phyloP scores from a whole-genome alignment of 2,797 vertebrate species.

The Sebastes taczanowskii region DNA sequence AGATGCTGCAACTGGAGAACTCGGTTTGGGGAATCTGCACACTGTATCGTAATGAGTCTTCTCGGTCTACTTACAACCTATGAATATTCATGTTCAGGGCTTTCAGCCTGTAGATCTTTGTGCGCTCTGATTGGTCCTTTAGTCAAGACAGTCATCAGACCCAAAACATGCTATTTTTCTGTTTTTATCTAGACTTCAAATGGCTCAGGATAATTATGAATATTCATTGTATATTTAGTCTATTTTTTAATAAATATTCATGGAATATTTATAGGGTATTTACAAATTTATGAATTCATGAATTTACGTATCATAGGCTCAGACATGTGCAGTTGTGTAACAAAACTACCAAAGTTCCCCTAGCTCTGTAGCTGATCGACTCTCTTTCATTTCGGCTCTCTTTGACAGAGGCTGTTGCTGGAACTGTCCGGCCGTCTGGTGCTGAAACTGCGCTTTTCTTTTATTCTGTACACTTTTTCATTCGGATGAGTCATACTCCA shows the following conservation, averaged over 20 bases:
- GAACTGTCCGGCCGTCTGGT: slow-evolving; percentile 51
- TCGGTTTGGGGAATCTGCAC: slow-evolving; percentile 24
- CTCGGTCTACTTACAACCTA: slow-evolving; percentile 26
- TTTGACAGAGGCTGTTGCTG: slow-evolving; percentile 14
- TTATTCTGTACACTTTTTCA: slow-evolving; percentile 37
- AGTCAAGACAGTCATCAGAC: slow-evolving; percentile 34
- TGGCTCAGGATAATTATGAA: slow-evolving; percentile 36
- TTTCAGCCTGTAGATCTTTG: slow-evolving; percentile 23
- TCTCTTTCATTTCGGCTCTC: background rate
- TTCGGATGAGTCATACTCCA: slow-evolving; percentile 66
- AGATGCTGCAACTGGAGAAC: slow-evolving; percentile 5
- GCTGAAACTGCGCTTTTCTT: slow-evolving; percentile 62
- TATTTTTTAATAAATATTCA: slow-evolving; percentile 53
- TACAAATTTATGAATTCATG: slow-evolving; percentile 20
- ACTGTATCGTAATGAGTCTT: slow-evolving; percentile 31
- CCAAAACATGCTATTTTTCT: slow-evolving; percentile 50
- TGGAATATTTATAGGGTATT: slow-evolving; percentile 29
- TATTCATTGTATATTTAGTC: slow-evolving; percentile 57
- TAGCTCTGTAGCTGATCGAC: background rate
- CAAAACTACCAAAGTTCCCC: background rate
- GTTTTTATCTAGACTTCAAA: slow-evolving; percentile 54
- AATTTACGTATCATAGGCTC: slow-evolving; percentile 3
- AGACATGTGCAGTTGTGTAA: slow-evolving; percentile 3
- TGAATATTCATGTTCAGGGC: slow-evolving; percentile 62
- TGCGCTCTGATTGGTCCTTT: slow-evolving; percentile 46